Percentiles rank a stretch among this genome's conserved stretches.
Conservation (phyloP, 2,113 vertebrate genomes). For the Tupaia tana region DNA sequence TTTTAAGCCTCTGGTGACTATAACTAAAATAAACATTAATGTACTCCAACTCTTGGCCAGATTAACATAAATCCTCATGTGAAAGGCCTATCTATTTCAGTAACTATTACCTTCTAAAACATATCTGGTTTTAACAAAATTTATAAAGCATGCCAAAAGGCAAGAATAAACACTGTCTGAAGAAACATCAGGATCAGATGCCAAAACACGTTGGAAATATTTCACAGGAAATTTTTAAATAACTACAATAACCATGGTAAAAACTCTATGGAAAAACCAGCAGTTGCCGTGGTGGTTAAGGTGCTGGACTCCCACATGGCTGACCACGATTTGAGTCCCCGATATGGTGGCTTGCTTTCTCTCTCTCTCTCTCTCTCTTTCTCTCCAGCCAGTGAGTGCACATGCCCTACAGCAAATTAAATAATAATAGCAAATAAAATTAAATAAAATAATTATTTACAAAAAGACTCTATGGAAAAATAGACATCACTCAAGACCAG, state of each 20-base stretch:
- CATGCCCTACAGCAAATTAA: no score
- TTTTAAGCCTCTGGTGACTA: not conserved
- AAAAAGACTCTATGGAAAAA: not conserved
- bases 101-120: not conserved
- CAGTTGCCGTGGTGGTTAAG: no score
- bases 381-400: no score
- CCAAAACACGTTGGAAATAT: slow-evolving; percentile 23
- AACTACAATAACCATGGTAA: not conserved
- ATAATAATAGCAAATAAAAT: no score
- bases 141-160: not conserved
- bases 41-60: not conserved
- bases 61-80: not conserved
- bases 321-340: no score
- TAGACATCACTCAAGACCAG: slow-evolving; percentile 4
- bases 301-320: no score
- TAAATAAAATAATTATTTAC: no score
- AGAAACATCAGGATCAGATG: not conserved
- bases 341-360: no score
- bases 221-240: slow-evolving; percentile 38
- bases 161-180: not conserved
- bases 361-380: no score
- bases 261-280: not conserved
- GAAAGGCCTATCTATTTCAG: not conserved
- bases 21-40: not conserved
- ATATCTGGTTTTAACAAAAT: not conserved